A percentile compares a stretch with the other conserved stretches of the same genome.
phyloP scores from a whole-genome alignment of 1,140 invertebrate species.

The Vanessa tameamea region DNA sequence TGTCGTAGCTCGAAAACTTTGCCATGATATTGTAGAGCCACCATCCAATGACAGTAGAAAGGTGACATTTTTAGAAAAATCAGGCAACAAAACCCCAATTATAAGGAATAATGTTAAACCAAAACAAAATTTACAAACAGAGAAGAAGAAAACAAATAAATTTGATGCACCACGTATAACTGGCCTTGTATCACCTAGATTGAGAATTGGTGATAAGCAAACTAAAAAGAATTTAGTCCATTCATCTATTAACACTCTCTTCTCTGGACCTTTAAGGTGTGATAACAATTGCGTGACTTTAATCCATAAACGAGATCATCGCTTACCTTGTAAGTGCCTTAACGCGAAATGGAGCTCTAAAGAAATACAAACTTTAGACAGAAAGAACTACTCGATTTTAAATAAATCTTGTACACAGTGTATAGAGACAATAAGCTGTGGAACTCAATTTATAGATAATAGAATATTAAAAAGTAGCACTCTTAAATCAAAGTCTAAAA shows the following conservation, averaged over 20 bases:
- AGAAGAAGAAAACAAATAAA: conserved; percentile 52
- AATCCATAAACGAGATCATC: conserved; percentile 47
- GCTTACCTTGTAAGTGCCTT: conserved; percentile 46
- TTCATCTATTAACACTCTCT: conserved; percentile 50
- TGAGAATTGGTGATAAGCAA: conserved; percentile 47
- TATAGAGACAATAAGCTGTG: conserved; percentile 48
- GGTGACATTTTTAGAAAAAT: conserved; percentile 32
- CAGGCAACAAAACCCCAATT: conserved; percentile 9
- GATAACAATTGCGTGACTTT: conserved; percentile 55
- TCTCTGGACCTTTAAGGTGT: conserved; percentile 49
- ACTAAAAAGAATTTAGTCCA: conserved; percentile 47
- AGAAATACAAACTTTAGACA: conserved; percentile 50
- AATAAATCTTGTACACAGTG: conserved; percentile 59
- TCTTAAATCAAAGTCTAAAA: conserved; percentile 5
- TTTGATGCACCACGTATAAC: conserved; percentile 35
- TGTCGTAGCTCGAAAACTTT: conserved; percentile 59
- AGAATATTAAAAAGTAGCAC: conserved; percentile 1
- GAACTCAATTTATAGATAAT: conserved; percentile 52
- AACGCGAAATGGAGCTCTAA: conserved; percentile 43
- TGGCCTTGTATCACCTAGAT: conserved; percentile 13
- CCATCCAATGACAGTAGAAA: conserved; percentile 24
- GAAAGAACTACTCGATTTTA: conserved; percentile 30
- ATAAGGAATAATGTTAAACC: conserved; percentile 39
- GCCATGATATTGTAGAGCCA: conserved; percentile 59
- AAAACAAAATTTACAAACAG: conserved; percentile 38